Evolutionary conservation across 2,797 vertebrate genomes (phyloP).

Genomic region (Falco columbarius): DNA sequence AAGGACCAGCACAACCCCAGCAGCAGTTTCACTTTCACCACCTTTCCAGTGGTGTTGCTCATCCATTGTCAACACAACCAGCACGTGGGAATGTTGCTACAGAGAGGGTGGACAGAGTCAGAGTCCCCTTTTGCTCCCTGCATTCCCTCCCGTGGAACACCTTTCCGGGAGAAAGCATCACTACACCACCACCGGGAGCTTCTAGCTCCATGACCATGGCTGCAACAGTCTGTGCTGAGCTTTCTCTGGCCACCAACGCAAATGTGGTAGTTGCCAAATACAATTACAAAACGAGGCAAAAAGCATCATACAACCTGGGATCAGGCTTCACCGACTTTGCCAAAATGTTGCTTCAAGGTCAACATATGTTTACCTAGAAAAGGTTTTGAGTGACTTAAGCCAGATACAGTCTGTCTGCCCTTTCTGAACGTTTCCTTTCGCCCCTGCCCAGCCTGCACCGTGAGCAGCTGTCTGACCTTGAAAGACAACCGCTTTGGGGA

Average conservation of each 20-base stretch:
- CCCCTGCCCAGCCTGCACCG: background rate
- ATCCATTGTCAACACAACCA: fast-evolving
- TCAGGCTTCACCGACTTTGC: background rate
- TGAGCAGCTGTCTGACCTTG: background rate
- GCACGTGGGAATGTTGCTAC: background rate
- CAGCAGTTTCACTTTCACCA: background rate
- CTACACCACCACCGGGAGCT: background rate
- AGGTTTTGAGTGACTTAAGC: background rate
- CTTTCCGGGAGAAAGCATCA: background rate
- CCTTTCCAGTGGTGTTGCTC: background rate
- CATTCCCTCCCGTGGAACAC: background rate
- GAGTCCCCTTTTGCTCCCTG: background rate
- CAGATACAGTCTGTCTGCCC: background rate
- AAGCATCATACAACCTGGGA: too few species aligned
- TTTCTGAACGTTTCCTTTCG: background rate
- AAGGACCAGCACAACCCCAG: background rate
- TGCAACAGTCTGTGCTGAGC: background rate
- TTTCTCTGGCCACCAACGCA: background rate
- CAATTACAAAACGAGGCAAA: background rate
- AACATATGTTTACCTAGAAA: background rate
- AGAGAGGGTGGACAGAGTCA: background rate
- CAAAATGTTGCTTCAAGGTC: background rate
- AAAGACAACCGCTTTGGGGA: background rate
- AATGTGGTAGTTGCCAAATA: background rate
- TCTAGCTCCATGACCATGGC: fast-evolving